A percentile compares a stretch with the other conserved stretches of the same genome.
Evolutionary conservation across 2,797 vertebrate genomes (phyloP).

Genomic region (Falco rusticolus): DNA sequence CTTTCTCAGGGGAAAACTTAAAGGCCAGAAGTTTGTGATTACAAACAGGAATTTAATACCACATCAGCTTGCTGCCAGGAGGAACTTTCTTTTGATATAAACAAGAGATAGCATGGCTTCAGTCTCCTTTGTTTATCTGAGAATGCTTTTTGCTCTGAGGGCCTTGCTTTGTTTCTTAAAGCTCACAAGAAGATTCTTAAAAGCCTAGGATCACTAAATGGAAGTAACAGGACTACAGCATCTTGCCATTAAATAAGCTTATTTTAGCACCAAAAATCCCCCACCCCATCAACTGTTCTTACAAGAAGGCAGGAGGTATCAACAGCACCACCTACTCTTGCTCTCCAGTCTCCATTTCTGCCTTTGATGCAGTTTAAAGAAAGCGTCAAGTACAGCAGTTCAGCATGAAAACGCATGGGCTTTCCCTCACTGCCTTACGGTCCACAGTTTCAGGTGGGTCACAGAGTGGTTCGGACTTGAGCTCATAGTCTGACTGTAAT

Average conservation of each 20-base stretch:
- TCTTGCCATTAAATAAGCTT: background rate
- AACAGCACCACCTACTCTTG: background rate
- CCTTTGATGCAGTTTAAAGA: background rate
- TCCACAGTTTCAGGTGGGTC: background rate
- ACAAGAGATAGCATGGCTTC: background rate
- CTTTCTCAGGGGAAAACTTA: background rate
- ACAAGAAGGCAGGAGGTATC: background rate
- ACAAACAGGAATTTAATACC: conserved; percentile 9
- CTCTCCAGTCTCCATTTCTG: background rate
- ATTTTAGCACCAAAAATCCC: background rate
- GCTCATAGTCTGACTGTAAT: background rate
- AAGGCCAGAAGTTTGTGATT: background rate
- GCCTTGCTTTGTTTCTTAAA: conserved; percentile 1
- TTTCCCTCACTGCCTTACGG: background rate
- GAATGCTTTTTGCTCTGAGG: background rate
- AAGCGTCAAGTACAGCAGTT: background rate
- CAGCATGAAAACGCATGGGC: background rate
- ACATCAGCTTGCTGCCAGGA: background rate
- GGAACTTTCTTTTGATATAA: background rate
- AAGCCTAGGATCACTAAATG: background rate
- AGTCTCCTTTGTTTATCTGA: background rate
- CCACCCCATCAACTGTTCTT: background rate
- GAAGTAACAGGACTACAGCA: background rate
- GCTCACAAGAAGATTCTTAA: background rate
- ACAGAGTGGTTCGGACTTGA: background rate